Percentiles rank a stretch among this genome's conserved stretches.
phyloP scores from a whole-genome alignment of 2,113 vertebrate species.

The Clinocottus analis region DNA sequence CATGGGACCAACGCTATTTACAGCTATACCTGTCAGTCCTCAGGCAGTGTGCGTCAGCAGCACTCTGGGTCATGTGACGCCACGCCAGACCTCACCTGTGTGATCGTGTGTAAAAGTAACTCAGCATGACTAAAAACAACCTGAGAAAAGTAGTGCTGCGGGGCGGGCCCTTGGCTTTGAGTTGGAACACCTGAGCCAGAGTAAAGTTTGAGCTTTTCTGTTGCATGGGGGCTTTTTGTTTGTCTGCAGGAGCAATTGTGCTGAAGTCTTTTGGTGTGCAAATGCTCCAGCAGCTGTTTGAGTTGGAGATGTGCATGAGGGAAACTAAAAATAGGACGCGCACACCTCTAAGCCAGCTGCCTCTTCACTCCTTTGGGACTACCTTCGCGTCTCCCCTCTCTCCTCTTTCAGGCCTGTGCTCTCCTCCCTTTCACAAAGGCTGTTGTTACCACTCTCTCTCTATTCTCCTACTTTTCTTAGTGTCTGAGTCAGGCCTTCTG shows the following conservation, averaged over 20 bases:
- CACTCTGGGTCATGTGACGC: constrained; percentile 40
- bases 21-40: constrained; percentile 49
- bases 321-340: constrained; percentile 81
- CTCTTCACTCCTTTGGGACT: constrained; percentile 74
- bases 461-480: constrained; percentile 35
- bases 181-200: constrained; percentile 54
- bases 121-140: constrained; percentile 34
- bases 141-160: neutral
- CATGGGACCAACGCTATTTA: constrained; percentile 55
- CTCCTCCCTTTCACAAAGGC: constrained; percentile 24
- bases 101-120: constrained; percentile 34
- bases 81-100: constrained; percentile 37
- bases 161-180: constrained; percentile 15
- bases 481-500: constrained; percentile 60
- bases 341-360: constrained; percentile 81
- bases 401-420: constrained; percentile 37
- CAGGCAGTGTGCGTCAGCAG: constrained; percentile 47
- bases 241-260: constrained; percentile 19
- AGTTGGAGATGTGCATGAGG: constrained; percentile 69
- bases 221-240: constrained; percentile 7
- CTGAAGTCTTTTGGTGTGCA: constrained; percentile 57
- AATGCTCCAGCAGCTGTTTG: constrained; percentile 78
- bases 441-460: constrained; percentile 36
- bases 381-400: constrained; percentile 52
- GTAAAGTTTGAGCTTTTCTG: constrained; percentile 26